Conservation (phyloP, 2,113 vertebrate species). For the Anguilla japonica region DNA sequence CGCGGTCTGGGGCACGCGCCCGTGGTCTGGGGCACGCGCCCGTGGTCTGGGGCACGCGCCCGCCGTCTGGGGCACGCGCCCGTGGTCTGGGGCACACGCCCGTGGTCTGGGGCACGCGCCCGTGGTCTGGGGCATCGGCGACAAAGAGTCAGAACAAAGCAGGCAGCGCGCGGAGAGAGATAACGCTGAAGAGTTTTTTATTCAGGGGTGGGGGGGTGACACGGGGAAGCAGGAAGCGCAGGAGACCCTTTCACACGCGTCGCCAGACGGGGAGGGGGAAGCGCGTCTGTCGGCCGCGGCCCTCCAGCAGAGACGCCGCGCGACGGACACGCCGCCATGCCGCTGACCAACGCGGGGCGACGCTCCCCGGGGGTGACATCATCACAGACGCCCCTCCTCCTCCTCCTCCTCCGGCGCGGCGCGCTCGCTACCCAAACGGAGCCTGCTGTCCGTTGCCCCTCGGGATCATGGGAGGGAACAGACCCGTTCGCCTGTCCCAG, state of each 20-base stretch:
- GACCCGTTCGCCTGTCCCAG: neutral
- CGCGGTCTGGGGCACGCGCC: conserved; percentile 41
- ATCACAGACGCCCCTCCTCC: conserved; percentile 29
- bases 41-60: conserved; percentile 42
- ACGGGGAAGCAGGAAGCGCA: neutral
- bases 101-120: conserved; percentile 50
- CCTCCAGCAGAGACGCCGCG: conserved; percentile 17
- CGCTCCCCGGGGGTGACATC: conserved; percentile 52
- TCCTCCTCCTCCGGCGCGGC: neutral
- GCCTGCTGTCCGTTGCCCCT: neutral
- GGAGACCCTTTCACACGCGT: conserved; percentile 36
- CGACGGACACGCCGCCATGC: conserved; percentile 51
- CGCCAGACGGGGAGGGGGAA: conserved; percentile 27
- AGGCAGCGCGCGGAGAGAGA: conserved; percentile 7
- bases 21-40: conserved; percentile 27
- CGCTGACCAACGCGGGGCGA: conserved; percentile 49
- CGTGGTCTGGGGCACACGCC: conserved; percentile 42
- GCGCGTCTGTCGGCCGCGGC: conserved; percentile 27
- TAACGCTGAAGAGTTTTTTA: conserved; percentile 15
- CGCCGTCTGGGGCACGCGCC: conserved; percentile 27
- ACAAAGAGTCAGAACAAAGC: conserved; percentile 18
- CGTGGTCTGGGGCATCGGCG: conserved; percentile 46
- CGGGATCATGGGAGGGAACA: neutral
- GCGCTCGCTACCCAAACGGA: neutral
- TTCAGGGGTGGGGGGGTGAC: neutral